These are phyloP conservation scores for Oxyteleia sp. DNA, from an alignment of 2,888 invertebrate genomes.

Conservation along the genomic window DNA sequence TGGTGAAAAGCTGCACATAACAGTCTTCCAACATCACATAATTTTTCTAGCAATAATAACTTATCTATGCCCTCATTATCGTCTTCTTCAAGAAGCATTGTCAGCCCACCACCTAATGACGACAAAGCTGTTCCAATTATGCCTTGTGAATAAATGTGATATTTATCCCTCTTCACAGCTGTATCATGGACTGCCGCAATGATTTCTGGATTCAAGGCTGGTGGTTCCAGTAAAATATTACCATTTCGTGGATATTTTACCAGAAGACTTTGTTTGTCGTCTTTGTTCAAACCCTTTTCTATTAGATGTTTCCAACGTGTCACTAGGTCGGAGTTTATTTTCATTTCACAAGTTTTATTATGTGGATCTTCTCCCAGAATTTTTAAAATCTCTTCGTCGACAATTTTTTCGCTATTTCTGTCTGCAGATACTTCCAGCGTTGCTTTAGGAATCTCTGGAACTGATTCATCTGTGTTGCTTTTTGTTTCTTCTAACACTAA, in stretches of 20 bases:
- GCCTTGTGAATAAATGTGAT: background rate
- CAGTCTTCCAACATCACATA: conserved; percentile 9
- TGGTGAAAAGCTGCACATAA: background rate
- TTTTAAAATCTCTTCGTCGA: background rate
- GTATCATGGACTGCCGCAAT: conserved; percentile 33
- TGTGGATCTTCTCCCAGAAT: conserved; percentile 15
- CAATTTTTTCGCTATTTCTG: too few species aligned
- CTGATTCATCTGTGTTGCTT: too few species aligned
- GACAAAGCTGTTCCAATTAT: conserved; percentile 13
- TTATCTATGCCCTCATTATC: conserved; percentile 9
- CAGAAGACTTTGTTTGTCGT: background rate
- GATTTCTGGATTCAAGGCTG: conserved; percentile 60
- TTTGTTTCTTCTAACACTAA: too few species aligned
- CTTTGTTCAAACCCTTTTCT: background rate
- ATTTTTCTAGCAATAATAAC: background rate
- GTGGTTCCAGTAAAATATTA: conserved; percentile 49
- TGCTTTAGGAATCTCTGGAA: too few species aligned
- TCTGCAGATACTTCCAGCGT: too few species aligned
- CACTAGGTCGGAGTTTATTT: background rate
- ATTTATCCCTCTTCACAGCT: conserved; percentile 13
- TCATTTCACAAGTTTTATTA: background rate
- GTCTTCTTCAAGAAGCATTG: background rate
- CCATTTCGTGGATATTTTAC: conserved; percentile 32
- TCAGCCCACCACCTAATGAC: background rate
- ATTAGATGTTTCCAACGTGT: conserved; percentile 3